phyloP scores from a whole-genome alignment of 2,113 vertebrate genomes.

The Genyomyrus donnyi region DNA sequence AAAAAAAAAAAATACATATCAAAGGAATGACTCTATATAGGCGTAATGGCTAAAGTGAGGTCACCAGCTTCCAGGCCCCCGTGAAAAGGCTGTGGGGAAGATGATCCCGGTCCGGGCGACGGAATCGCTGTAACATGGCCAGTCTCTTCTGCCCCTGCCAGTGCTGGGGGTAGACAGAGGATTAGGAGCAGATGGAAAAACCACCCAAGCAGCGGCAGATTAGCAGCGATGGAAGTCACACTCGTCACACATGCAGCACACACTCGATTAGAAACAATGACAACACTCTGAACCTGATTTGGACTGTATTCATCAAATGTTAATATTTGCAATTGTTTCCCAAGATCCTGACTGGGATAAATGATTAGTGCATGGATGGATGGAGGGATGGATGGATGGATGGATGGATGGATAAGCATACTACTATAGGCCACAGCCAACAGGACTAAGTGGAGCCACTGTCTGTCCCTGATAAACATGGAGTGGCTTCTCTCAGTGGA shows the following conservation, averaged over 20 bases:
- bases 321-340: not conserved
- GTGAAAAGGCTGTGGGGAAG: not conserved
- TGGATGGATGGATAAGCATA: not conserved
- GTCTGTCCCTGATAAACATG: not conserved
- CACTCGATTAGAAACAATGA: not conserved
- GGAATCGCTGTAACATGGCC: not conserved
- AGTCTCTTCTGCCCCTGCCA: too few relatives aligned
- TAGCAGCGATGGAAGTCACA: not conserved
- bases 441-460: not conserved
- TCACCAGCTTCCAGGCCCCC: not conserved
- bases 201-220: not conserved
- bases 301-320: not conserved
- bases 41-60: not conserved
- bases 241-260: not conserved
- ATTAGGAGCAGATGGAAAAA: not conserved
- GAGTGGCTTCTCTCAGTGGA: constrained; percentile 7
- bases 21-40: not conserved
- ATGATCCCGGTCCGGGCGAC: not conserved
- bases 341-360: not conserved
- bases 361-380: not conserved
- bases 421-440: not conserved
- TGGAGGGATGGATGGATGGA: not conserved
- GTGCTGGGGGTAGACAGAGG: not conserved
- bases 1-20: constrained; percentile 8
- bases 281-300: not conserved